Percentiles rank a stretch among this genome's conserved stretches.
Conservation (phyloP, 2,888 invertebrate species). For the Osmoderma eremita region DNA sequence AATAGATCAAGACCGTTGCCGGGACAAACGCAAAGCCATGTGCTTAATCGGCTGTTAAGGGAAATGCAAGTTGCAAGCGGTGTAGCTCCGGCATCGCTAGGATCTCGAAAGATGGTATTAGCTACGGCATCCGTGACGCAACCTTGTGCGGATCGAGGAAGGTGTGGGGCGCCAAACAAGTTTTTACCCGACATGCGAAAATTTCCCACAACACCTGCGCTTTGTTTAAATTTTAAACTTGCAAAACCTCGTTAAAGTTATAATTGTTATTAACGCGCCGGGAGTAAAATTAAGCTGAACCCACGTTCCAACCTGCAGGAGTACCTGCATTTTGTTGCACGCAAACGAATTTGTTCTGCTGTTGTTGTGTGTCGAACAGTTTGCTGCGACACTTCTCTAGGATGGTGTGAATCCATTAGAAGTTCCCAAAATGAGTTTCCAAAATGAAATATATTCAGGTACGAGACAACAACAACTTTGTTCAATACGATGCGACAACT, state of each 20-base stretch:
- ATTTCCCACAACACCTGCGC: constrained; percentile 30
- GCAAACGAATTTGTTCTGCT: constrained; percentile 1
- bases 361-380: too few species aligned
- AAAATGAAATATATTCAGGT: too few species aligned
- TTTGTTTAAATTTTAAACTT: constrained; percentile 42
- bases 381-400: constrained; percentile 1
- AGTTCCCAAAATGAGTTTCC: too few species aligned
- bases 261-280: constrained; percentile 43
- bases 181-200: constrained; percentile 14
- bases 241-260: constrained; percentile 42
- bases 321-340: constrained; percentile 9
- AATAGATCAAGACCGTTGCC: background rate
- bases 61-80: background rate
- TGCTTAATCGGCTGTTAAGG: constrained; percentile 20
- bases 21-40: constrained; percentile 3
- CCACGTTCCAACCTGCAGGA: constrained; percentile 1
- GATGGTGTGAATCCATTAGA: background rate
- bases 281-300: constrained; percentile 27
- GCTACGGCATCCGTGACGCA: background rate
- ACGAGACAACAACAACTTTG: too few species aligned
- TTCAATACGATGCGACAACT: too few species aligned
- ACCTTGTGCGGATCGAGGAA: background rate
- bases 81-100: background rate
- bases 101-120: background rate
- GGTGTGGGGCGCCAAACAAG: background rate